Evolutionary conservation across 2,797 vertebrate species (phyloP).

Genomic region (Leptodactylus fallax): DNA sequence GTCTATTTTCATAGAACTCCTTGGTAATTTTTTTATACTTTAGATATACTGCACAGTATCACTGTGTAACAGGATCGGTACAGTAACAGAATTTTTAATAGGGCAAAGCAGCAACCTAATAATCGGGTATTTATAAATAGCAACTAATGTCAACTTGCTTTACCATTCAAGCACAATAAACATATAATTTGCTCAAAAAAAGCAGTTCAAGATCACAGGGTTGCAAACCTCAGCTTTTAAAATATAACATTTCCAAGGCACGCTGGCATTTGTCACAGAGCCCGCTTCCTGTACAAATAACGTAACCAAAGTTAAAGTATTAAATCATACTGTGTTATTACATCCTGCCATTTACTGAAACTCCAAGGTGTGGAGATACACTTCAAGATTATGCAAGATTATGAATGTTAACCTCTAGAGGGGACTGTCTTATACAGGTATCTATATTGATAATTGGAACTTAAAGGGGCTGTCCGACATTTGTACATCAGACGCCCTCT

Average conservation of each 20-base stretch:
- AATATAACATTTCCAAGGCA: slow-evolving; percentile 3
- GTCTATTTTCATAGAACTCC: background rate
- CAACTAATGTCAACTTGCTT: background rate
- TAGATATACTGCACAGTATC: no score
- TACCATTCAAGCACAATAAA: slow-evolving; percentile 9
- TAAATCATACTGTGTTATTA: slow-evolving; percentile 10
- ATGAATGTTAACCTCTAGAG: background rate
- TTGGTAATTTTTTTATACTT: no score
- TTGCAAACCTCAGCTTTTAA: slow-evolving; percentile 7
- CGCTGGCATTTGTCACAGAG: slow-evolving; percentile 1
- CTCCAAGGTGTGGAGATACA: background rate
- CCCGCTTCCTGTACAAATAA: background rate
- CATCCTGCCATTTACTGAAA: background rate
- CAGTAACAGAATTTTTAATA: background rate
- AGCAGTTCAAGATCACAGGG: slow-evolving; percentile 29
- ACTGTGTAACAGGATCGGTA: background rate
- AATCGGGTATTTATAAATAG: slow-evolving; percentile 28
- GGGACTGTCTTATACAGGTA: background rate
- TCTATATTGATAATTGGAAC: background rate
- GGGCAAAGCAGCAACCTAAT: background rate
- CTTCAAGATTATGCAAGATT: background rate
- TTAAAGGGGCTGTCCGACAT: no score
- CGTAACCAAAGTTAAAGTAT: background rate
- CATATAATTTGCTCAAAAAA: slow-evolving; percentile 25
- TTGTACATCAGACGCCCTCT: no score